Evolutionary conservation across 2,113 vertebrate genomes (phyloP), one percentile per base, ranked within the genome.

Genomic region (Myiopsitta monachus): DNA sequence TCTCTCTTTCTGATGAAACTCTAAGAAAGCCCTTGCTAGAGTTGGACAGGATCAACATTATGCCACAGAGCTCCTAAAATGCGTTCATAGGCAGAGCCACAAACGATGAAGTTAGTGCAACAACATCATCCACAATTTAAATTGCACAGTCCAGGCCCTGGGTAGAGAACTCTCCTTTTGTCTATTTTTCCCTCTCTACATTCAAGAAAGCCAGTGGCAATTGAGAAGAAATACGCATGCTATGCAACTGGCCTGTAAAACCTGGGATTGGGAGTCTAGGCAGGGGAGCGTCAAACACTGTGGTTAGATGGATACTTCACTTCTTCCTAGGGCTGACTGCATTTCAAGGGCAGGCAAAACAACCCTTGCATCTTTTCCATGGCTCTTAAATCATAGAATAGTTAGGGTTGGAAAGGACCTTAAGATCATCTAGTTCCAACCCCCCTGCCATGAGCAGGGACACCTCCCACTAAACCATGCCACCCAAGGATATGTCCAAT

Each of bases 231-330:
- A 62, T 38, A 39, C 0, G 0, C 1, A 3, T 33, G 33, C 41
- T 47, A 4, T 30, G 46, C 28, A 81, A 46, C 68, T 0, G 0
- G 26, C 41, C 67, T 0, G 0, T 39, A 51, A 69, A 23, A 33
- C 7, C 23, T 46, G 11, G 39, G 44, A 16, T 30, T 41, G 28
- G n/a, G 36, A 79, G 30, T 14, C 55, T 64, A 62, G 47, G 33
- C 57, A 78, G 39, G 30, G 31, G 24, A 91, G n/a, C 75, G 82
- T 24, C 55, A 74, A 18, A 46, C 19, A 31, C 31, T 39, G 26
- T 30, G 38, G 27, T 72, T 82, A 64, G 69, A 81, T 24, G 79
- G 57, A 57, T 23, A n/a, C 38, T 66, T 57, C 41, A 23, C 19
- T 66, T 78, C 47, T 85, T 63, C 28, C 62, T n/a, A 43, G 43